Evolutionary conservation across 2,113 vertebrate genomes (phyloP), one percentile per base, ranked within the genome.

Genomic region (Naja naja): DNA sequence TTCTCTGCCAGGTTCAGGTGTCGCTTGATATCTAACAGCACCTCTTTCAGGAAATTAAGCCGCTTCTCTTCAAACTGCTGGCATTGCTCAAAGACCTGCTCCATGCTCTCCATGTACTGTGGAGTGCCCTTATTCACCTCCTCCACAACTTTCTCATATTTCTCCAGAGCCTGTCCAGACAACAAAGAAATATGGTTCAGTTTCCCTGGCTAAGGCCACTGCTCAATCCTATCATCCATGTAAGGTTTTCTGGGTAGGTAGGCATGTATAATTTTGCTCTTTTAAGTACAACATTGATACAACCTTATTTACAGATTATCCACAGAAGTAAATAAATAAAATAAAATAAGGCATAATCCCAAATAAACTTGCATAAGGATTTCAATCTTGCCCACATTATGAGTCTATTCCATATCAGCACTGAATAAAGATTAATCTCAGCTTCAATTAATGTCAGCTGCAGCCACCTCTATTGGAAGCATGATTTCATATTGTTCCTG

Each of bases 31-130:
- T 99, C 99, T 97, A 99, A 97, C 86, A 99, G 97, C 92, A 99
- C 98, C 95, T 99, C 99, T 98, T 99, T 99, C 93, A 99, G 98
- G 98, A 99, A 99, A 96, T 97, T 99, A 96, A 99, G 98, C 91
- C 99, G 98, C 97, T 98, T 99, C 93, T 99, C 98, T 96, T 99
- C 99, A 5, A 99, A 99, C 95, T 99, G 99, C 98, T 99, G 99
- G 96, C 99, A 99, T 96, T 99, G 99, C 96, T 99, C 99, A 0
- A 99, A 99, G 97, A 99, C 99, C 97, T 98, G 99, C 96, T 99
- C 99, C 99, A 99, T 99, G 97, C 98, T 97, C 97, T 99, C 99
- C 94, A 98, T 99, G 97, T 99, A 99, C 97, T 98, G 98, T 0
- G 99, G 99, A 2, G 98, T 99, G 96, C 98, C 98, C 96, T 99